Base-by-base conservation (phyloP, 2,797 vertebrate genomes). In the Gymnoscopelus braueri region DNA sequence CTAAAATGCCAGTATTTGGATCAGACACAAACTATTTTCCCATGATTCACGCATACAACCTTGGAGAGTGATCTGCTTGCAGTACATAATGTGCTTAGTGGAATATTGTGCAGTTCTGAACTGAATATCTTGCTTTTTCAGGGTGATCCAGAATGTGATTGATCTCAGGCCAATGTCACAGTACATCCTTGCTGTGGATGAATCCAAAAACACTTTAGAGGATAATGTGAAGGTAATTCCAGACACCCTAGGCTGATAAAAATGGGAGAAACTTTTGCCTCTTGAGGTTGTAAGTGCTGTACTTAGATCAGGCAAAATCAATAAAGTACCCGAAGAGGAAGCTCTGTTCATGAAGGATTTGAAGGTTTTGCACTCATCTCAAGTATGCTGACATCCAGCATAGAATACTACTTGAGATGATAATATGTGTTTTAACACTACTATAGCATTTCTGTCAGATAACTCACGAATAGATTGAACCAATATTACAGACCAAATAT, bases 81-180 rank as follows among this genome's bases (percentile, higher is more conserved):
- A 65, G 1, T 44, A 14, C 51, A 10, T 3, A 8, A 6, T 70
- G 11, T 13, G 0, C 35, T 51, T 48, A 52, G 24, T 44, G 57
- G 1, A 12, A 59, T 55, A 12, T 44, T 3, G 4, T 60, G 39
- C 10, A 64, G 5, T 57, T 3, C 19, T 66, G 26, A 75, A 67
- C 26, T 44, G 24, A 49, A 8, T 60, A 10, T 72, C 0, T 75
- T 69, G 51, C 14, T 51, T 68, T 73, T 69, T 60, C 57, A 94
- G 98, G 47, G 93, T 96, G 60, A 84, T 99, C 52, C 95, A 97
- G 83, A 97, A 95, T 58, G 32, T 97, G 67, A 94, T 95, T 60
- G 94, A 97, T 53, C 87, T 89, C 8, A 88, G 80, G 71, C 96
- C 97, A 4, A 94, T 86, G 65, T 67, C 78, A 7, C 93, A 88